Conservation (phyloP, 2,113 vertebrate species). For the Charina bottae region DNA sequence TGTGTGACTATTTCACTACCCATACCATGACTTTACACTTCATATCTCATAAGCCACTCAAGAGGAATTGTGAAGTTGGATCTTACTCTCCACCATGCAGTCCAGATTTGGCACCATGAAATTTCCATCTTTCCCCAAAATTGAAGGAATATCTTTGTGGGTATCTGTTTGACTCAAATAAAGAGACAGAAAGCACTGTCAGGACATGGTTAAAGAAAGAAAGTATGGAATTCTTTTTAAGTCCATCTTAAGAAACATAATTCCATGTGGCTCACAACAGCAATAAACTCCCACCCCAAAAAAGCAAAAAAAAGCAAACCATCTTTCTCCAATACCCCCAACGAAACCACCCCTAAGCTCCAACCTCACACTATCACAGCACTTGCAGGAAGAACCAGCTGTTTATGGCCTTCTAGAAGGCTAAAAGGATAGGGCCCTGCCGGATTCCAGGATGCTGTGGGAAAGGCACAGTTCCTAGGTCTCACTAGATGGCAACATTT, state of each 20-base stretch:
- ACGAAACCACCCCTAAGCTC: neutral
- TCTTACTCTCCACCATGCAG: neutral
- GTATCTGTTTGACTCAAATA: neutral
- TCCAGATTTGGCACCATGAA: neutral
- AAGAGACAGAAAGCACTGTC: neutral
- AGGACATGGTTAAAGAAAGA: neutral
- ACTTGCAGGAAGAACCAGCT: neutral
- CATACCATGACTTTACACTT: neutral
- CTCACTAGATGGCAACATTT: neutral
- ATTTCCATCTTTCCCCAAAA: neutral
- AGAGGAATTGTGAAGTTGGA: neutral
- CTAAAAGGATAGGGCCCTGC: neutral
- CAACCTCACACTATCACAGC: neutral
- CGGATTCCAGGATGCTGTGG: neutral
- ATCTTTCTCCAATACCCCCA: neutral
- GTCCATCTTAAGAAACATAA: neutral
- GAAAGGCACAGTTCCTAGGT: neutral
- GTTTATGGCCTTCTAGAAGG: neutral
- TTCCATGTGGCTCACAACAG: neutral
- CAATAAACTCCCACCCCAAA: neutral
- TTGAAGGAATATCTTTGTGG: neutral
- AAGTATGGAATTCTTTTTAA: neutral
- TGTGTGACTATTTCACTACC: neutral
- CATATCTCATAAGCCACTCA: neutral
- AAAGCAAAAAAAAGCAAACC: neutral